These are phyloP conservation scores for Piaya cayana DNA, from an alignment of 2,113 vertebrate species.

Conservation along the genomic window DNA sequence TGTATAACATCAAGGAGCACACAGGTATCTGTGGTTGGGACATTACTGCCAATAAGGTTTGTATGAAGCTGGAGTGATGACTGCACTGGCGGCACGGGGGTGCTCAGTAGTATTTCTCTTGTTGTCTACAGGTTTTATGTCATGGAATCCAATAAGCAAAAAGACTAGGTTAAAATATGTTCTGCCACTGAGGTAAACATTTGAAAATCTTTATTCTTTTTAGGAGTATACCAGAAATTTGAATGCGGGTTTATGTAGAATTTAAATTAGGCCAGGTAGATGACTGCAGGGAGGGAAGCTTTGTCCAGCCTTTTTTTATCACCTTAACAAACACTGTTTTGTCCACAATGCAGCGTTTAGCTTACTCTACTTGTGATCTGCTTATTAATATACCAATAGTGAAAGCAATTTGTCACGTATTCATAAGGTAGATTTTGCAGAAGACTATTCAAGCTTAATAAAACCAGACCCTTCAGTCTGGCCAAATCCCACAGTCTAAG, in stretches of 20 bases:
- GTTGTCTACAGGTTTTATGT: not conserved
- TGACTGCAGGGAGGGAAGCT: not conserved
- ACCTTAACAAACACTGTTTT: not conserved
- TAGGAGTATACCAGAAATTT: not conserved
- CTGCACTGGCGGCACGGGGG: too few species aligned
- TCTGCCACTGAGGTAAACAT: not conserved
- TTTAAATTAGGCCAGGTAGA: not conserved
- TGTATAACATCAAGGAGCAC: not conserved
- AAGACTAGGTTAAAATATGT: not conserved
- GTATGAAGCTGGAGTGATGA: not conserved
- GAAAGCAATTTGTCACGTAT: not conserved
- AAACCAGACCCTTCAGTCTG: not conserved
- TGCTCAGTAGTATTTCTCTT: not conserved
- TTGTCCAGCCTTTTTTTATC: not conserved
- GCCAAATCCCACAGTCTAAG: not conserved
- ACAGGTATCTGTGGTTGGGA: not conserved
- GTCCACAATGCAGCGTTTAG: not conserved
- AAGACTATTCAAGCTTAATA: not conserved
- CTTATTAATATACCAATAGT: not conserved
- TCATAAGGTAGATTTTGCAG: conserved; percentile 10
- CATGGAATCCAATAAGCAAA: not conserved
- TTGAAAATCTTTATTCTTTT: not conserved
- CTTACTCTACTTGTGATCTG: not conserved
- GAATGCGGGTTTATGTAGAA: not conserved
- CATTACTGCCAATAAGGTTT: not conserved